Base-by-base conservation (phyloP, 2,888 invertebrate genomes). In the Notodonta dromedarius region DNA sequence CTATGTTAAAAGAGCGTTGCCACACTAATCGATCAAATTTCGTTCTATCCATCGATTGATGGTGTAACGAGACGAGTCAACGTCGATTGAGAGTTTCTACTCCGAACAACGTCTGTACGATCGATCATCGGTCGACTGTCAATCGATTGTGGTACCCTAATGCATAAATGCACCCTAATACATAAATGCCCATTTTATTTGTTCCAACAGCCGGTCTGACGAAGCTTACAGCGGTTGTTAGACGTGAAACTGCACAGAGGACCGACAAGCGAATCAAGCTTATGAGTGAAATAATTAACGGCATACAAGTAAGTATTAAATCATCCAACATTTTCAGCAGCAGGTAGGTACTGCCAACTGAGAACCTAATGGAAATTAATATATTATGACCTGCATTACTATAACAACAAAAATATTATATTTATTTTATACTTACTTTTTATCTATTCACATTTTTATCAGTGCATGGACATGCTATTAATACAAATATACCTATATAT, bases 271-370 rank as follows among this genome's bases (percentile, higher is more conserved):
- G 98, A 75, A 96, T 98, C 13, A 95, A 97, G 63, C 88, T 97
- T 46, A 98, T 98, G 95, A 96, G 96, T 80, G 98, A 98, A 94
- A 96, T 98, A 63, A 96, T 98, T 57, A 95, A 95, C 57, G 98
- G 97, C 0, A 98, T 98, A 82, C 96, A 97, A 87, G 97, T 96
- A 78, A 70, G 40, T 57, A 56, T 16, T 24, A 16, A 6, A 11
- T 11, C 42, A 42, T 2, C 42, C 11, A 42, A 11, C 9, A 11
- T 35, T 35, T 12, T 42, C 42, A 3, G 11, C 11, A 42, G 9
- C 42, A 42, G 11, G 4, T 1, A 3, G 42, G 8, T 42, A 42
- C 11, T 42, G 3, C 11, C 12, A 0, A 42, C 42, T 42, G 0
- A 8, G 9, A 42, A 42, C 2, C 1, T 11, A 12, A 8, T 42